Conservation (phyloP, 2,113 vertebrate genomes). For the Oncorhynchus nerka region DNA sequence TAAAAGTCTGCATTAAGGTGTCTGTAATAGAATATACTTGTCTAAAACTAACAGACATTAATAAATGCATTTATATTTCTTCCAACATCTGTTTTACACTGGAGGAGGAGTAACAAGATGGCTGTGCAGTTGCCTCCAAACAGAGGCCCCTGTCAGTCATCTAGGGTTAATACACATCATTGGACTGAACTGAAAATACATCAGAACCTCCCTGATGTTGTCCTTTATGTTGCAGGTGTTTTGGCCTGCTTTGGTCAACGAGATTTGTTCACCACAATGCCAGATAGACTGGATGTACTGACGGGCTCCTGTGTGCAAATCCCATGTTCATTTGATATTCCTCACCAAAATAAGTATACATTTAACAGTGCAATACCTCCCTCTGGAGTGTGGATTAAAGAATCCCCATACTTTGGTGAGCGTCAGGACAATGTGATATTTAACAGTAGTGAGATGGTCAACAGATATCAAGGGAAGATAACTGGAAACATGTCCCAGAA, state of each 20-base stretch:
- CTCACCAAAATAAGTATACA: rapidly evolving
- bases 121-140: too few relatives aligned
- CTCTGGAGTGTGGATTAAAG: slow-evolving; percentile 36
- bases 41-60: too few relatives aligned
- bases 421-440: background rate
- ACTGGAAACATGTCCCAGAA: too few relatives aligned
- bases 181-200: background rate
- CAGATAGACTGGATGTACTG: slow-evolving; percentile 27
- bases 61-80: too few relatives aligned
- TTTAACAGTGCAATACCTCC: rapidly evolving
- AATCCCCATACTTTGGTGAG: rapidly evolving
- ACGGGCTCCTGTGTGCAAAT: slow-evolving; percentile 52
- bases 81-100: too few relatives aligned
- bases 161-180: too few relatives aligned
- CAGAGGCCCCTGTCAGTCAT: too few relatives aligned
- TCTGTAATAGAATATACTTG: too few relatives aligned
- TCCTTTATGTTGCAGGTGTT: slow-evolving; percentile 8
- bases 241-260: rapidly evolving
- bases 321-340: slow-evolving; percentile 37
- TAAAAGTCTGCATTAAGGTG: too few relatives aligned
- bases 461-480: too few relatives aligned
- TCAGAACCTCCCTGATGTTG: background rate
- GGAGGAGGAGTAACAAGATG: too few relatives aligned
- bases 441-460: background rate
- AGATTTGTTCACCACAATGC: background rate